Evolutionary conservation across 2,888 invertebrate species (phyloP).

Genomic region (Meteorus cinctellus): DNA sequence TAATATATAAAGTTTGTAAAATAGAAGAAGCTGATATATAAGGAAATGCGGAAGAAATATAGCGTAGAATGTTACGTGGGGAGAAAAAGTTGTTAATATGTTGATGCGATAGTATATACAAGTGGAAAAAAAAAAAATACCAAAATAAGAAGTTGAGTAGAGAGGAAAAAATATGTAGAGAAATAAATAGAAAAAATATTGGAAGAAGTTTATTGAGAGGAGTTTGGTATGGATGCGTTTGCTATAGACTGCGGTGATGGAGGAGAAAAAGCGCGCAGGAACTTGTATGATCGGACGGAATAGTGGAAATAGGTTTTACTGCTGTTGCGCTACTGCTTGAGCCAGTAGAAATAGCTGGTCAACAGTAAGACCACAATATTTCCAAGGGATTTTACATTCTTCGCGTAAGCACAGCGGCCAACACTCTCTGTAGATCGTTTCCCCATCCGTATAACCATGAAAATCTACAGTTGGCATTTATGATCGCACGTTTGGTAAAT

Average conservation of each 20-base stretch:
- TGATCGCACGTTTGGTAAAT: constrained; percentile 63
- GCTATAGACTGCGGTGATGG: not conserved
- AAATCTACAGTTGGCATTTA: constrained; percentile 53
- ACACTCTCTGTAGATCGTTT: not conserved
- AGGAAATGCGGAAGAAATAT: constrained; percentile 20
- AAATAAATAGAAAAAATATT: not conserved
- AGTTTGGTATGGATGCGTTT: not conserved
- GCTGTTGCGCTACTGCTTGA: not conserved
- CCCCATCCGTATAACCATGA: constrained; percentile 24
- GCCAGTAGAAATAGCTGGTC: constrained; percentile 19
- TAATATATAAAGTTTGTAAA: constrained; percentile 7
- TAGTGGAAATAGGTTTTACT: constrained; percentile 34
- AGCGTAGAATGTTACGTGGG: not conserved
- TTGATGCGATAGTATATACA: not conserved
- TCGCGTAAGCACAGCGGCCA: constrained; percentile 20
- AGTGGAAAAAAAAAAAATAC: not conserved
- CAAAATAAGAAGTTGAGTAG: not conserved
- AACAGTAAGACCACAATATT: constrained; percentile 9
- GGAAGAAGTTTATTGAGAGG: not conserved
- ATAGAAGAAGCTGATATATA: not conserved
- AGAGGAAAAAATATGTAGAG: not conserved
- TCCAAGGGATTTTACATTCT: not conserved
- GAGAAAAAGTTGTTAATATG: constrained; percentile 3
- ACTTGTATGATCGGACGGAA: constrained; percentile 21
- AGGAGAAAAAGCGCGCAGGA: not conserved